Evolutionary conservation across 2,113 vertebrate species (phyloP).

Genomic region (Leptobrachium leishanense): DNA sequence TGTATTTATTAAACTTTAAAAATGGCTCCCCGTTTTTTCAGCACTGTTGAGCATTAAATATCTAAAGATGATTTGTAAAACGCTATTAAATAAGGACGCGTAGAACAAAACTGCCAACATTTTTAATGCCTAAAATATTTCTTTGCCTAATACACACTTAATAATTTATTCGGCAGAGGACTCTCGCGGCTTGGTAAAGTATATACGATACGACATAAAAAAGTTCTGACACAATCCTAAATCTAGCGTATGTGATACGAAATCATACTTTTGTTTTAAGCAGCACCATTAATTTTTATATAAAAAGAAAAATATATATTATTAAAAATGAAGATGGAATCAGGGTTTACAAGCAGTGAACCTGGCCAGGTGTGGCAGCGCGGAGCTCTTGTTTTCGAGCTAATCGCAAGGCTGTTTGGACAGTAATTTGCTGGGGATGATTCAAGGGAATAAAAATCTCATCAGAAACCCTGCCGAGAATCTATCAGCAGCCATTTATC

Average conservation of each 20-base stretch:
- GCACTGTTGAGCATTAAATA: no score
- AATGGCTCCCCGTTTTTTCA: no score
- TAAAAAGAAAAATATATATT: background rate
- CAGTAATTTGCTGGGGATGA: constrained; percentile 71
- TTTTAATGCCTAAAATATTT: background rate
- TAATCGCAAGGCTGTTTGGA: constrained; percentile 66
- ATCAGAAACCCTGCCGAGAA: constrained; percentile 75
- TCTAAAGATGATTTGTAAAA: no score
- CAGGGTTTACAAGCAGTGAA: constrained; percentile 57
- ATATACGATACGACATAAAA: no score
- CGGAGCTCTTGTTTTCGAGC: constrained; percentile 64
- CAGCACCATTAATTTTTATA: background rate
- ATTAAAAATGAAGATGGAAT: background rate
- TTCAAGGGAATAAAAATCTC: constrained; percentile 74
- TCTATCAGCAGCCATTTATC: constrained; percentile 76
- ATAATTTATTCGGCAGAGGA: background rate
- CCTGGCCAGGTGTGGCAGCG: constrained; percentile 71
- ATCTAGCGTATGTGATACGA: no score
- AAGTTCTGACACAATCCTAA: no score
- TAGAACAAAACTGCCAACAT: background rate
- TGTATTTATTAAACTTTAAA: no score
- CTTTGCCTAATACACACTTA: background rate
- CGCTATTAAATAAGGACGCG: background rate
- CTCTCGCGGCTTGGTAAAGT: background rate
- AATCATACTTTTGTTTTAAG: no score